Conservation (phyloP, 2,113 vertebrate genomes). For the Lepus timidus region DNA sequence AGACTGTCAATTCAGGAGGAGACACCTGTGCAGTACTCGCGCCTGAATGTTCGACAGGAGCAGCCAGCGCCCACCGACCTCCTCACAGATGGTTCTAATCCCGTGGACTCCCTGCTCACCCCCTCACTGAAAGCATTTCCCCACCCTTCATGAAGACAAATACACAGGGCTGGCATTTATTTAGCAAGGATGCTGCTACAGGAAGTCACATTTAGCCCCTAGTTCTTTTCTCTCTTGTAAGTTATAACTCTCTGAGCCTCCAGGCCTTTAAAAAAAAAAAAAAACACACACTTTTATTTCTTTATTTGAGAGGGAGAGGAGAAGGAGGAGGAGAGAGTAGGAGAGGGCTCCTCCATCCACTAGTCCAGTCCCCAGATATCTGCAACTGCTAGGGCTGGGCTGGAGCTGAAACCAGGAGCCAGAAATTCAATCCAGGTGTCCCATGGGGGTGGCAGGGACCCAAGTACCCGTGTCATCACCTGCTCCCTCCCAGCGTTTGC, state of each 20-base stretch:
- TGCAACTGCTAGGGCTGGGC: too few relatives aligned
- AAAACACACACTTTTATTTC: too few relatives aligned
- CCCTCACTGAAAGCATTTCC: not conserved
- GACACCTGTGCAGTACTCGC: conserved; percentile 53
- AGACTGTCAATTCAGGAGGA: not conserved
- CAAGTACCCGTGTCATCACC: too few relatives aligned
- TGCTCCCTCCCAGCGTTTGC: too few relatives aligned
- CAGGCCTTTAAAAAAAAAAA: not conserved
- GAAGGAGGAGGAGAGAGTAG: too few relatives aligned
- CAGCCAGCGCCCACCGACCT: not conserved
- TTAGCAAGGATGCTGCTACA: conserved; percentile 30
- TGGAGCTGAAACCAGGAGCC: too few relatives aligned
- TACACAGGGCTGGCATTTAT: not conserved
- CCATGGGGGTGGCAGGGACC: too few relatives aligned
- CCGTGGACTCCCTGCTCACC: not conserved
- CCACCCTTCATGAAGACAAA: not conserved
- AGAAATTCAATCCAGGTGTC: too few relatives aligned
- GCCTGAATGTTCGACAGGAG: conserved; percentile 32
- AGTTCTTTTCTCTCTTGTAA: not conserved
- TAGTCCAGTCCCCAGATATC: too few relatives aligned
- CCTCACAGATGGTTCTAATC: not conserved
- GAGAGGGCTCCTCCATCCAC: too few relatives aligned
- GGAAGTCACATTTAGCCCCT: not conserved
- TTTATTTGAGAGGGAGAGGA: too few relatives aligned
- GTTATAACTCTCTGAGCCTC: conserved; percentile 20